Percentiles rank a stretch among this genome's conserved stretches.
phyloP scores from a whole-genome alignment of 1,140 invertebrate genomes.

The Melitaea cinxia region DNA sequence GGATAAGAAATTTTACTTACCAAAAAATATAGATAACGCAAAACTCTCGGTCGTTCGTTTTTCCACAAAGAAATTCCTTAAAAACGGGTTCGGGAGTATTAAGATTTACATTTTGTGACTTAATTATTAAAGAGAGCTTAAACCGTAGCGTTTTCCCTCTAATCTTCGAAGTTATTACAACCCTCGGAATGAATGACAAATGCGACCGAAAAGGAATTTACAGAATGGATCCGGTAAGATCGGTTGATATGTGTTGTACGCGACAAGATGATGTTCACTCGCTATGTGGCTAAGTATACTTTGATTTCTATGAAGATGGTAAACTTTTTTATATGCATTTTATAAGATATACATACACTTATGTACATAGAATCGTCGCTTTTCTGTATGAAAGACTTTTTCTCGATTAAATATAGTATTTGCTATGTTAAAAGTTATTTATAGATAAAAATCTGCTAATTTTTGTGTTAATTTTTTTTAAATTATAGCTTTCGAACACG shows the following conservation, averaged over 20 bases:
- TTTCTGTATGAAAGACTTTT: no score
- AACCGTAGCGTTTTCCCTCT: slow-evolving; percentile 43
- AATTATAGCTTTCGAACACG: no score
- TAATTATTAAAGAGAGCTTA: slow-evolving; percentile 59
- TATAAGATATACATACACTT: no score
- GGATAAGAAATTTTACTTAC: slow-evolving; percentile 19
- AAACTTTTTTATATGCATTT: no score
- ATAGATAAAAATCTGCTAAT: no score
- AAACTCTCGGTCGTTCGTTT: slow-evolving; percentile 19
- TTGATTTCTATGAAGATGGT: no score
- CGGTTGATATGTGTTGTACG: neutral
- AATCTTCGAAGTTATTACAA: slow-evolving; percentile 40
- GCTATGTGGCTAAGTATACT: no score
- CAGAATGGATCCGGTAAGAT: slow-evolving; percentile 11
- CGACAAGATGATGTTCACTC: neutral
- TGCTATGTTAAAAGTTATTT: no score
- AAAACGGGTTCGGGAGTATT: slow-evolving; percentile 44
- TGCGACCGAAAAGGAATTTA: slow-evolving; percentile 34
- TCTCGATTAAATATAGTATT: no score
- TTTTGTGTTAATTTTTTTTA: no score
- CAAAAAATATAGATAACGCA: slow-evolving; percentile 5
- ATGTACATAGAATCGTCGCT: no score
- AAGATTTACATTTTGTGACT: slow-evolving; percentile 60
- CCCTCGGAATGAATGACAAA: slow-evolving; percentile 41
- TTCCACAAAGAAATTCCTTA: slow-evolving; percentile 39